Percentiles rank a stretch among this genome's conserved stretches.
phyloP scores from a whole-genome alignment of 2,113 vertebrate species.

The Hyla sarda region DNA sequence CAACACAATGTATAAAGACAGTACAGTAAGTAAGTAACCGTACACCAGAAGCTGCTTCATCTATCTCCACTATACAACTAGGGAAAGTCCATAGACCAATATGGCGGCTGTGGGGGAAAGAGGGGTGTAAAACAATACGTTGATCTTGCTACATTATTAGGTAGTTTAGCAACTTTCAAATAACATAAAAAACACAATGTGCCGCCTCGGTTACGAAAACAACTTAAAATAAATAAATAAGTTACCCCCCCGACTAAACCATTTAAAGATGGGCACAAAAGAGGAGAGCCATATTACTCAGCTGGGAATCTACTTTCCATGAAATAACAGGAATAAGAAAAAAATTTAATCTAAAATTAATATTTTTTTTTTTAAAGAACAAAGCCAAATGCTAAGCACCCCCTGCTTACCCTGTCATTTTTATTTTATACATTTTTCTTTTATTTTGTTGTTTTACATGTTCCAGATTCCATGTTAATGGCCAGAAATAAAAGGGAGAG shows the following conservation, averaged over 20 bases:
- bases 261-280: constrained; percentile 10
- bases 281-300: background rate
- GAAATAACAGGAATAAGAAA: constrained; percentile 22
- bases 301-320: constrained; percentile 36
- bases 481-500: constrained; percentile 41
- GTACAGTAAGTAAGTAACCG: background rate
- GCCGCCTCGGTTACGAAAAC: background rate
- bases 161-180: constrained; percentile 13
- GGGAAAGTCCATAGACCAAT: background rate
- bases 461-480: constrained; percentile 41
- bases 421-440: constrained; percentile 29
- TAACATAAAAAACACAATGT: constrained; percentile 1
- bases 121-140: background rate
- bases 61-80: background rate
- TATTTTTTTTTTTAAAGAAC: constrained; percentile 11
- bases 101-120: background rate
- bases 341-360: constrained; percentile 30
- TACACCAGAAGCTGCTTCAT: background rate
- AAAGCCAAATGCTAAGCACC: constrained; percentile 41
- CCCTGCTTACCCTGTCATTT: constrained; percentile 11
- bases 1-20: background rate
- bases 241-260: background rate
- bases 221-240: constrained; percentile 36
- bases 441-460: constrained; percentile 36
- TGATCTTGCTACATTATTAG: background rate